phyloP scores from a whole-genome alignment of 2,797 vertebrate genomes.

The Thunnus albacares region DNA sequence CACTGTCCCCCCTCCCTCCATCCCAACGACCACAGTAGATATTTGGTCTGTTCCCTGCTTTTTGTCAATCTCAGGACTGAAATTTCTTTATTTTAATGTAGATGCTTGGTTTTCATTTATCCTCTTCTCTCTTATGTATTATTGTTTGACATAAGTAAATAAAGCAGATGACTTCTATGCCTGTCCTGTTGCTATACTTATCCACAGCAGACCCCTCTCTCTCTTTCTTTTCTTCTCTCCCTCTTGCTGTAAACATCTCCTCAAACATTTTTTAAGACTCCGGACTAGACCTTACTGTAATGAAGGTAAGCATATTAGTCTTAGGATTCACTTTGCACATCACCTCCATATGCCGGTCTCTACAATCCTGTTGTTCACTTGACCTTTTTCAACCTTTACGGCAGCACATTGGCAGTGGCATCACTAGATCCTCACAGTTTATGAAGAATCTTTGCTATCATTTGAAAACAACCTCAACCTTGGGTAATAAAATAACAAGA shows the following conservation, averaged over 20 bases:
- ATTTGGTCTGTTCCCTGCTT: conserved; percentile 79
- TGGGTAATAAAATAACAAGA: conserved; percentile 9
- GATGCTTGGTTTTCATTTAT: conserved; percentile 83
- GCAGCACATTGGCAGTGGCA: background rate
- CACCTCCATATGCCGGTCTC: conserved; percentile 68
- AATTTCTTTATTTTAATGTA: conserved; percentile 84
- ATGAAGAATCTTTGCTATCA: background rate
- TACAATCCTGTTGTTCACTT: conserved; percentile 71
- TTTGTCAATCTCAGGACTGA: conserved; percentile 87
- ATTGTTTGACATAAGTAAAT: conserved; percentile 86
- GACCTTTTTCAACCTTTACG: conserved; percentile 66
- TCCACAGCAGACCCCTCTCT: background rate
- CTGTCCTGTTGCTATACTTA: conserved; percentile 52
- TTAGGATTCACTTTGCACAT: conserved; percentile 65
- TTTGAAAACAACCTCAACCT: conserved; percentile 31
- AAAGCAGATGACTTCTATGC: conserved; percentile 82
- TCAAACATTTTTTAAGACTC: conserved; percentile 48
- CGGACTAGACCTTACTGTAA: conserved; percentile 37
- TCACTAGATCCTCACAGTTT: background rate
- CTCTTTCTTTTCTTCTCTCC: conserved; percentile 12
- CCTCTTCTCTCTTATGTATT: conserved; percentile 82
- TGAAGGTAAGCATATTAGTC: conserved; percentile 77
- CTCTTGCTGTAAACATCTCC: conserved; percentile 13
- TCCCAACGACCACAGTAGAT: conserved; percentile 73
- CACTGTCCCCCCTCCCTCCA: conserved; percentile 65